These are phyloP conservation scores for Eulemur rufifrons DNA, from an alignment of 2,113 vertebrate genomes.

Conservation along the genomic window DNA sequence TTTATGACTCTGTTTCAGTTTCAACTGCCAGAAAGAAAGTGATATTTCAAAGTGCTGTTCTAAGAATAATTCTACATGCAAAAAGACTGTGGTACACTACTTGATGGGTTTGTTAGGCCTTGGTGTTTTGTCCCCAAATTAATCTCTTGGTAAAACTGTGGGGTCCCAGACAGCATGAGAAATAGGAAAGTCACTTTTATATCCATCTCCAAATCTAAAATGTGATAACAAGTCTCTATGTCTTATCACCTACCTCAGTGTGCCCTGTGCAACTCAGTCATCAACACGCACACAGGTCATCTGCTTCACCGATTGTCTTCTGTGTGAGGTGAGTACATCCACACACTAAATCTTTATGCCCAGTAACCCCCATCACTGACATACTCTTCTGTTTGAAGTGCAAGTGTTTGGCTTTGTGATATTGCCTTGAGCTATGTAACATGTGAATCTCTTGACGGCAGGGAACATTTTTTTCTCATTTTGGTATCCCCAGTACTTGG, in stretches of 20 bases:
- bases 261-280: no score
- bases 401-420: neutral
- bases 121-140: neutral
- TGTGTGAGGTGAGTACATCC: neutral
- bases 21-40: neutral
- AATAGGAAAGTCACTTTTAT: neutral
- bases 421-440: neutral
- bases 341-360: neutral
- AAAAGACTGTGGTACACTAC: no score
- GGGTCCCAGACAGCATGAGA: neutral
- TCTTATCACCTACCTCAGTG: fast-evolving
- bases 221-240: no score
- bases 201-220: neutral
- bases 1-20: neutral
- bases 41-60: neutral
- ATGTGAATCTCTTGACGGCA: neutral
- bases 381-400: neutral
- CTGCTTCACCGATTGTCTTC: fast-evolving
- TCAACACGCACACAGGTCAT: no score
- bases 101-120: neutral
- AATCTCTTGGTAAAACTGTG: neutral
- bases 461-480: neutral
- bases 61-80: neutral
- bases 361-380: no score
- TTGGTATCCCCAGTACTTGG: neutral